Base-by-base conservation (phyloP, 1,140 invertebrate genomes). In the Drosophila chauvacae region DNA sequence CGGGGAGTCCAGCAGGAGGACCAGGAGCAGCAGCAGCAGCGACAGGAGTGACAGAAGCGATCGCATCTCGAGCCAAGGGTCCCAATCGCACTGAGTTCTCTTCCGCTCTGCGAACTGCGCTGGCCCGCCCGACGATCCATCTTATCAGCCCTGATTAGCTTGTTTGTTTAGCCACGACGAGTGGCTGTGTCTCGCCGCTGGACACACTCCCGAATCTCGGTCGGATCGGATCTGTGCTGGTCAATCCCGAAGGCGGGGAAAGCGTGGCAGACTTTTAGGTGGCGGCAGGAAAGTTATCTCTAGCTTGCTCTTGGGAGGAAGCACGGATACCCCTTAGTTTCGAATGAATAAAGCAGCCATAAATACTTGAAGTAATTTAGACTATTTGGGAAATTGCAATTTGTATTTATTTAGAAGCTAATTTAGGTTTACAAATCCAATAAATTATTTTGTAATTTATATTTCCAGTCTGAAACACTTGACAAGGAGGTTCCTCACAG, bases 101-200 rank as follows among this genome's bases (percentile, higher is more conserved):
- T n/a, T 33, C 20, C 14, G 30, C 41, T 28, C 16, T 16, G 48
- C 10, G 14, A 28, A 23, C 10, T 33, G 2, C 42, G 16, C 30
- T 39, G 63, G 50, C 42, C 50, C 50, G 42, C 42, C 35, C 64
- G 20, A 16, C 69, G 70, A 72, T 42, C 45, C 35, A 16, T 14
- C 70, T 73, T 73, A 74, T 74, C 71, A 48, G 65, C 28, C 16
- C n/a, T 59, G 69, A 71, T 72, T 71, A 59, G 65, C 35, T 57
- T 58, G 58, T 66, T 66, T 66, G 44, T 44, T 45, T 23, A 61
- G 63, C 26, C 41, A 23, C 26, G 33, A 41, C 35, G 42, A 53
- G 48, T 39, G 30, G n/a, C 35, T 47, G 18, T n/a, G 14, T 28
- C 26, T 37, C 35, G 35, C 42, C 26, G 11, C 35, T 26, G 53